phyloP scores from a whole-genome alignment of 2,888 invertebrate species.

The Agrilus biguttatus region DNA sequence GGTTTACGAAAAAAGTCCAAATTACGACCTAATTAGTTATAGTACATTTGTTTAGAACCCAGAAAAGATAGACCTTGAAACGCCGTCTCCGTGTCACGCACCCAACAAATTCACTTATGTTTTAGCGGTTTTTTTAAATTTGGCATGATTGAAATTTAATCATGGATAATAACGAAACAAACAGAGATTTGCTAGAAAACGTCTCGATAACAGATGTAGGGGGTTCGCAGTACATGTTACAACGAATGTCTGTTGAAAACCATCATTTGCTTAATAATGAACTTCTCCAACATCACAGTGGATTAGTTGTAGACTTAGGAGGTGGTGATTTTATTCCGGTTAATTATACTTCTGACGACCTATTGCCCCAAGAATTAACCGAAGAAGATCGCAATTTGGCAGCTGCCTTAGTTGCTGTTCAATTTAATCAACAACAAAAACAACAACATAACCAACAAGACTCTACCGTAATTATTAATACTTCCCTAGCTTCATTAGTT shows the following conservation, averaged over 20 bases:
- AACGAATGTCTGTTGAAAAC: constrained; percentile 26
- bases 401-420: constrained; percentile 46
- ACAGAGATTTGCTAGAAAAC: constrained; percentile 21
- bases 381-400: constrained; percentile 46
- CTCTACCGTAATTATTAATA: constrained; percentile 15
- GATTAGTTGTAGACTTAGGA: constrained; percentile 29
- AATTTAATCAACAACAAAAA: constrained; percentile 44
- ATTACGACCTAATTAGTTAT: background rate
- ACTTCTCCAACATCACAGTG: constrained; percentile 27
- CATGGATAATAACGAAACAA: constrained; percentile 20
- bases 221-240: constrained; percentile 28
- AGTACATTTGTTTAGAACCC: background rate
- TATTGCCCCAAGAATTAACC: constrained; percentile 32
- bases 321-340: constrained; percentile 30
- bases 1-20: too few species aligned
- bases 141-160: constrained; percentile 1
- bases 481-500: constrained; percentile 15
- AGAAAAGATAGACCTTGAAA: constrained; percentile 24
- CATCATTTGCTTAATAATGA: constrained; percentile 27
- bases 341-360: constrained; percentile 28
- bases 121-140: too few species aligned
- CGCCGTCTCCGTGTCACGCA: constrained; percentile 17
- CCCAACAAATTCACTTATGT: too few species aligned
- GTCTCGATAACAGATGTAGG: constrained; percentile 20
- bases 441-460: constrained; percentile 35